These are phyloP conservation scores for Phoenicopterus ruber DNA, from an alignment of 2,113 vertebrate genomes.

Conservation along the genomic window DNA sequence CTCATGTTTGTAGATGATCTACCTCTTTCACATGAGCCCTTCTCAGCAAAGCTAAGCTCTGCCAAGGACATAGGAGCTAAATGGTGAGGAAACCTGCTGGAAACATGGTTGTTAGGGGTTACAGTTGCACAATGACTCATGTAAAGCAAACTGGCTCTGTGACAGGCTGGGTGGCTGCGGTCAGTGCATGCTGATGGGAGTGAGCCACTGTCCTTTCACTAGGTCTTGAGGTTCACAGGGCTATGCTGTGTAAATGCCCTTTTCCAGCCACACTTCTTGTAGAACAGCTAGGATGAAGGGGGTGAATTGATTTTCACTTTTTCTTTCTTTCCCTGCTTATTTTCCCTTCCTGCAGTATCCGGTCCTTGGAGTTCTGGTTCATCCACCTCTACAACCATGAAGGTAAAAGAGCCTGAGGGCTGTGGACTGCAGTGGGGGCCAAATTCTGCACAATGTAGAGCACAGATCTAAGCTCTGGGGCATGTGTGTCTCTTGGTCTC, in stretches of 20 bases:
- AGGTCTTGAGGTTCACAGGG: background rate
- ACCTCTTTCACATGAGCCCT: background rate
- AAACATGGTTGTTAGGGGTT: background rate
- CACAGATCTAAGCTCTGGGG: too few relatives aligned
- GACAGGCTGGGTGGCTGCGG: background rate
- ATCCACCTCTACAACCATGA: constrained; percentile 93
- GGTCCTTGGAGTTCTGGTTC: constrained; percentile 97
- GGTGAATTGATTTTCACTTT: background rate
- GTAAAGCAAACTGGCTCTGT: background rate
- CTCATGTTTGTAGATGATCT: background rate
- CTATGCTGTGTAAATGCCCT: background rate
- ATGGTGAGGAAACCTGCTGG: background rate
- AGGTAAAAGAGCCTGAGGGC: constrained; percentile 76
- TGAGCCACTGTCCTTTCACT: background rate
- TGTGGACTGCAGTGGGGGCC: background rate
- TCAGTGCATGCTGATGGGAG: background rate
- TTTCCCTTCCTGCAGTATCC: constrained; percentile 77
- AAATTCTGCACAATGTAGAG: background rate
- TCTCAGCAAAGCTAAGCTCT: background rate
- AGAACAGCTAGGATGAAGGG: background rate
- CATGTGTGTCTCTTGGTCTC: background rate
- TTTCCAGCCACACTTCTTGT: background rate
- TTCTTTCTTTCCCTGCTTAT: background rate
- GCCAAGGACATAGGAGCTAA: background rate
- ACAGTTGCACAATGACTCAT: background rate